A percentile compares a stretch with the other conserved stretches of the same genome.
These are phyloP conservation scores for Nansenia antarctica DNA, from an alignment of 2,113 vertebrate species.

Conservation along the genomic window DNA sequence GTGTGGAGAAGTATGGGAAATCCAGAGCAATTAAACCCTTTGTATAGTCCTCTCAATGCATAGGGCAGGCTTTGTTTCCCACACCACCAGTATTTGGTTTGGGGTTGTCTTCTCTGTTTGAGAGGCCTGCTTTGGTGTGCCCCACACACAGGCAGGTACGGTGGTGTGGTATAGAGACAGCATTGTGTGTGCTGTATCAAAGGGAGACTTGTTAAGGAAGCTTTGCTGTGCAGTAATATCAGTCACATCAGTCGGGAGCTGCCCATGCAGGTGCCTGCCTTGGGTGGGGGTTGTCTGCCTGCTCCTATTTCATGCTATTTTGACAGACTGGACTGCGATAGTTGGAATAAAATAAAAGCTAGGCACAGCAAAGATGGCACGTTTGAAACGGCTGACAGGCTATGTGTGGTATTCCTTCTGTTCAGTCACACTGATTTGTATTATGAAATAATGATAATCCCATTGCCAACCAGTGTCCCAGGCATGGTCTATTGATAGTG, in stretches of 20 bases:
- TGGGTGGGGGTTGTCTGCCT: conserved; percentile 20
- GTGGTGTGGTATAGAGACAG: conserved; percentile 61
- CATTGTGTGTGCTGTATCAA: conserved; percentile 74
- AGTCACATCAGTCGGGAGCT: conserved; percentile 64
- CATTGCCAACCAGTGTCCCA: neutral
- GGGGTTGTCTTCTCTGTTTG: conserved; percentile 20
- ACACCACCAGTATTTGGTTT: neutral
- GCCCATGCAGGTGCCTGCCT: conserved; percentile 60
- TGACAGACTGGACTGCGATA: neutral
- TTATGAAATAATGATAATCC: neutral
- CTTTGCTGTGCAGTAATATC: conserved; percentile 68
- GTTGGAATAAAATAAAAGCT: neutral
- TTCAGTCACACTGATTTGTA: neutral
- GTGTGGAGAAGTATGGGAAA: conserved; percentile 55
- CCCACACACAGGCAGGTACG: conserved; percentile 31
- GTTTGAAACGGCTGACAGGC: neutral
- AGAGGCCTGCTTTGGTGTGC: conserved; percentile 4
- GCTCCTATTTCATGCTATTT: conserved; percentile 62
- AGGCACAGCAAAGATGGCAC: neutral
- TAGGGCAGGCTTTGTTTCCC: conserved; percentile 4
- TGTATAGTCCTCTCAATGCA: neutral
- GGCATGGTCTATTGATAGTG: neutral
- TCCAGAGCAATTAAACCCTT: conserved; percentile 5
- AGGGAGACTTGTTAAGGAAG: conserved; percentile 70
- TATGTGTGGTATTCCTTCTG: neutral